These are phyloP conservation scores for Aradophagus sp. DNA, from an alignment of 1,140 invertebrate genomes.

Conservation along the genomic window DNA sequence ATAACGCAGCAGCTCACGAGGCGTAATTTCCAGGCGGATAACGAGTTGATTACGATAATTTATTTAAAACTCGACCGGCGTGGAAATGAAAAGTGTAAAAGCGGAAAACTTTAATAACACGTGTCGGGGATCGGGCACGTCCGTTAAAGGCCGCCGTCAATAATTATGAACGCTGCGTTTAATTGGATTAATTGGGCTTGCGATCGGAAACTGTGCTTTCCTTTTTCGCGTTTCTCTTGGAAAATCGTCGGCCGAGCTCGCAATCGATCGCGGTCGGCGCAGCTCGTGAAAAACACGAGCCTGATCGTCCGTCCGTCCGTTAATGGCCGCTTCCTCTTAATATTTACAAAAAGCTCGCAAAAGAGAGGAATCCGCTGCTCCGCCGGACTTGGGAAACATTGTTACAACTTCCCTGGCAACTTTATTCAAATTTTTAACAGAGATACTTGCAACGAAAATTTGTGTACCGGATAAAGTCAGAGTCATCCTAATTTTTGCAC, in stretches of 20 bases:
- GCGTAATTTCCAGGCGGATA: too few relatives aligned
- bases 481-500: conserved; percentile 29
- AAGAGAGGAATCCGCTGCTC: too few relatives aligned
- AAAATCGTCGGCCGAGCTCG: too few relatives aligned
- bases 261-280: too few relatives aligned
- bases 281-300: background rate
- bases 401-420: conserved; percentile 8
- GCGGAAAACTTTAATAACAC: background rate
- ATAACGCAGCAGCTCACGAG: too few relatives aligned
- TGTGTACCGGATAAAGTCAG: conserved; percentile 24
- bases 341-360: too few relatives aligned
- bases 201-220: background rate
- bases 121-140: background rate
- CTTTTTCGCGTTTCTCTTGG: background rate
- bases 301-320: too few relatives aligned
- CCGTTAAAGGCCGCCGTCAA: background rate
- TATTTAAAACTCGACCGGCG: too few relatives aligned
- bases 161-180: background rate
- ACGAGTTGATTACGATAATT: too few relatives aligned
- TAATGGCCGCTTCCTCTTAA: too few relatives aligned
- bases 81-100: too few relatives aligned
- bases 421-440: conserved; percentile 30
- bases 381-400: conserved; percentile 13
- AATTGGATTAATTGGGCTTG: background rate
- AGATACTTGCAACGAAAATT: conserved; percentile 26